phyloP scores from a whole-genome alignment of 2,888 invertebrate genomes.

The Acrocera orbiculus region DNA sequence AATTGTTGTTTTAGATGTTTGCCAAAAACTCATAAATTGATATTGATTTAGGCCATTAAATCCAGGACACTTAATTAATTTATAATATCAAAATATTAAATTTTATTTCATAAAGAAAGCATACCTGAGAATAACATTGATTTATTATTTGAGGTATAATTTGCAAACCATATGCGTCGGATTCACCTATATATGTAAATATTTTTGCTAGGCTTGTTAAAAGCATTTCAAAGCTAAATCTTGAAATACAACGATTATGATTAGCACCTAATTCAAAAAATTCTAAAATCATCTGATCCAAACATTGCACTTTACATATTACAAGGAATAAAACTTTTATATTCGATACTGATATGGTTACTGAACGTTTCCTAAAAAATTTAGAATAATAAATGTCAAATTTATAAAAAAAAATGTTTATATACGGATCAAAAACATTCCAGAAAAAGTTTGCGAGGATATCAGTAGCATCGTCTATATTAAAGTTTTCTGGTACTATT shows the following conservation, averaged over 20 bases:
- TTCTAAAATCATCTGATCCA: conserved; percentile 21
- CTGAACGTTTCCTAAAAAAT: conserved; percentile 20
- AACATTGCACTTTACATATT: conserved; percentile 23
- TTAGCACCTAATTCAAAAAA: conserved; percentile 22
- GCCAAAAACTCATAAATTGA: conserved; percentile 27
- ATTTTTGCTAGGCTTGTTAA: conserved; percentile 23
- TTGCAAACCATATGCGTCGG: conserved; percentile 22
- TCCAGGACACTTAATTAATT: conserved; percentile 18
- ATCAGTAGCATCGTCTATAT: conserved; percentile 21
- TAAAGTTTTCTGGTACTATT: conserved; percentile 13
- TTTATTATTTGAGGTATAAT: conserved; percentile 21
- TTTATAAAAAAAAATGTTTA: background rate
- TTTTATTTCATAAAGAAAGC: no score
- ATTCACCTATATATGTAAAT: conserved; percentile 25
- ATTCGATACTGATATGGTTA: conserved; percentile 26
- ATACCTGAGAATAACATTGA: conserved; percentile 19
- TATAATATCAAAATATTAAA: background rate
- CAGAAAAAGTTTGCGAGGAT: conserved; percentile 27
- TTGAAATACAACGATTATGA: conserved; percentile 21
- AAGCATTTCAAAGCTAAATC: conserved; percentile 24
- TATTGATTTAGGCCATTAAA: conserved; percentile 22
- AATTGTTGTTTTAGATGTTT: conserved; percentile 21
- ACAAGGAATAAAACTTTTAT: conserved; percentile 26
- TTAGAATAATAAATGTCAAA: background rate
- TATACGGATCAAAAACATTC: conserved; percentile 30